Evolutionary conservation across 2,888 invertebrate species (phyloP).

Genomic region (Diachrysia chrysitis): DNA sequence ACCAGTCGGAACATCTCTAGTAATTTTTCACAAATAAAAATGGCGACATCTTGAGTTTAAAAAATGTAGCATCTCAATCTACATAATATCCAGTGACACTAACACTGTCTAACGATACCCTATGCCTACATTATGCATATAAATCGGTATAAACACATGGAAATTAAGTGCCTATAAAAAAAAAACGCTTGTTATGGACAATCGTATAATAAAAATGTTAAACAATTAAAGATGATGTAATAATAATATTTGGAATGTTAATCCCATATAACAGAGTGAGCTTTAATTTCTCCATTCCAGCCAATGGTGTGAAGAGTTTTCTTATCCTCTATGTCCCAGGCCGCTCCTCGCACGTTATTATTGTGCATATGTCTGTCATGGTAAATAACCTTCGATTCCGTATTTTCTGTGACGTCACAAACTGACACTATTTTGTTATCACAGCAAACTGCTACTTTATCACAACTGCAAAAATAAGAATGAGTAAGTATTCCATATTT

Average conservation of each 20-base stretch:
- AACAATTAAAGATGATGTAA: background rate
- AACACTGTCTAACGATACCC: no score
- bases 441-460: constrained; percentile 81
- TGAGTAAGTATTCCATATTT: no score
- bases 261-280: constrained; percentile 70
- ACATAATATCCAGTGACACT: no score
- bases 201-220: background rate
- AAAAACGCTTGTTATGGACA: background rate
- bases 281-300: constrained; percentile 88
- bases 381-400: constrained; percentile 68
- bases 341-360: constrained; percentile 87
- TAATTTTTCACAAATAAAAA: background rate
- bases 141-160: no score
- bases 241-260: constrained; percentile 11
- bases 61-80: no score
- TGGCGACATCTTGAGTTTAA: no score
- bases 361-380: constrained; percentile 76
- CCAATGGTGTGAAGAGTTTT: constrained; percentile 86
- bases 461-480: constrained; percentile 68
- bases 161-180: no score
- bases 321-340: constrained; percentile 82
- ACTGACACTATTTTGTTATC: constrained; percentile 83
- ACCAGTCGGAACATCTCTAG: no score
- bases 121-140: no score
- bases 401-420: constrained; percentile 68